Percentiles rank a stretch among this genome's conserved stretches.
phyloP scores from a whole-genome alignment of 1,140 invertebrate species.

The Lepidurus packardi region DNA sequence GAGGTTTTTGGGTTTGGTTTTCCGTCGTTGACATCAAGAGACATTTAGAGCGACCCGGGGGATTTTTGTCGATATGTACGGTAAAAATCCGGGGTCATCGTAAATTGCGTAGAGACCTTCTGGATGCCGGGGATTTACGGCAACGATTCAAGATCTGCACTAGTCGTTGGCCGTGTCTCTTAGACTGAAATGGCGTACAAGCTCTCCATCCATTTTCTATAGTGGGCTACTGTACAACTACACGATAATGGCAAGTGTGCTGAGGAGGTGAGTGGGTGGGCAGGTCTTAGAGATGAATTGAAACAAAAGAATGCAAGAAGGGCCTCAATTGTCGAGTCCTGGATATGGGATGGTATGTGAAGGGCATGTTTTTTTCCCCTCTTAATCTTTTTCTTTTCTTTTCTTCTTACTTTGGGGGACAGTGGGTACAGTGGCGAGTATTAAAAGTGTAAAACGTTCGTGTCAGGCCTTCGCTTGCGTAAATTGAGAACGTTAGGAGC shows the following conservation, averaged over 20 bases:
- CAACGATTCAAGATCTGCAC: conserved; percentile 8
- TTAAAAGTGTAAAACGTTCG: neutral
- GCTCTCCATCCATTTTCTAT: neutral
- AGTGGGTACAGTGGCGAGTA: no score
- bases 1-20: neutral
- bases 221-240: neutral
- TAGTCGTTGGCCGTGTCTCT: neutral
- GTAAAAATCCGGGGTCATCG: neutral
- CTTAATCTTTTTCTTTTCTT: no score
- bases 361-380: no score
- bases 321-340: no score
- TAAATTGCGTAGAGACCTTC: conserved; percentile 21
- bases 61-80: neutral
- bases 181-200: neutral
- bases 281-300: no score
- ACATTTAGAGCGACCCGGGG: neutral
- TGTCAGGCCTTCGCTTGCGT: neutral
- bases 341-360: no score
- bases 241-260: conserved; percentile 9
- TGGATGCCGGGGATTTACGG: conserved; percentile 1
- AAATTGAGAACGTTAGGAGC: neutral
- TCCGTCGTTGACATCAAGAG: neutral
- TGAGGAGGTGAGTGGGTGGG: neutral
- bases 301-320: no score
- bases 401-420: no score